Conservation (phyloP, 2,113 vertebrate genomes). For the Diadophis punctatus region DNA sequence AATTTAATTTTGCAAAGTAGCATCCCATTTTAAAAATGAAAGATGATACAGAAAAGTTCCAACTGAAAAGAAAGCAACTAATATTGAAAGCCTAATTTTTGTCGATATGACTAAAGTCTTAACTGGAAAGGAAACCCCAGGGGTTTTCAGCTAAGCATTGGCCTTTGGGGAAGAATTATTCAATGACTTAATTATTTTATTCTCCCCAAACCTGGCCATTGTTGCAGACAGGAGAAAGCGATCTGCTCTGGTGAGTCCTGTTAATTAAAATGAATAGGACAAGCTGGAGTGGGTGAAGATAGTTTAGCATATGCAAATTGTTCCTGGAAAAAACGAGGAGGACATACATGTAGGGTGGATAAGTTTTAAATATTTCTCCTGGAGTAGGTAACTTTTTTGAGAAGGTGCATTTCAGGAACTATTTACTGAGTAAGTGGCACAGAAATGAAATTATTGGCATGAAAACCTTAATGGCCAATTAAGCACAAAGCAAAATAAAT, state of each 20-base stretch:
- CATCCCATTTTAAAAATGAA: not conserved
- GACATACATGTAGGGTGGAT: not conserved
- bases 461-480: slow-evolving; percentile 66
- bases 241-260: not conserved
- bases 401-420: slow-evolving; percentile 41
- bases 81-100: not conserved
- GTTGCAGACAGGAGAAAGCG: not conserved
- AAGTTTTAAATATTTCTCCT: slow-evolving; percentile 12
- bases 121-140: not conserved
- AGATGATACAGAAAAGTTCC: not conserved
- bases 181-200: slow-evolving; percentile 1
- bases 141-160: not conserved
- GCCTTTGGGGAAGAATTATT: not conserved
- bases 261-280: slow-evolving; percentile 7
- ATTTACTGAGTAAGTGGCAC: slow-evolving; percentile 50
- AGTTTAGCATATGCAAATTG: not conserved
- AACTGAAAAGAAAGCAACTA: not conserved
- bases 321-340: not conserved
- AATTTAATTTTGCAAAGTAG: not conserved
- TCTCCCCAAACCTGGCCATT: not conserved
- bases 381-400: slow-evolving; percentile 4
- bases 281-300: not conserved
- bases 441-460: slow-evolving; percentile 64
- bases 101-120: not conserved
- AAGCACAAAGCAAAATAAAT: slow-evolving; percentile 50